These are phyloP conservation scores for Meteorus colon DNA, from an alignment of 2,888 invertebrate species.

Conservation along the genomic window DNA sequence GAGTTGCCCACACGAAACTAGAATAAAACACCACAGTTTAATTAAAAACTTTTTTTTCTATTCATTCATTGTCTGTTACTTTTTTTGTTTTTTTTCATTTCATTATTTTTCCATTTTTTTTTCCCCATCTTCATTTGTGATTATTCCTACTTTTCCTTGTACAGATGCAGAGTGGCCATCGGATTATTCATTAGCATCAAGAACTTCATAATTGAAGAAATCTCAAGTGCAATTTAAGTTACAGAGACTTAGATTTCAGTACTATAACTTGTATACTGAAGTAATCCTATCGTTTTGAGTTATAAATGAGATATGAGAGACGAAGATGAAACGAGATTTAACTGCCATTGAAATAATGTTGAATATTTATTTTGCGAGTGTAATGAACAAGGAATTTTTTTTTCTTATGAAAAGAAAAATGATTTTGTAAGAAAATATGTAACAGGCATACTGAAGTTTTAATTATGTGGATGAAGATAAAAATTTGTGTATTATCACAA, in stretches of 20 bases:
- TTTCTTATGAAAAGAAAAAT: not conserved
- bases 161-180: not conserved
- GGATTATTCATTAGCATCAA: not conserved
- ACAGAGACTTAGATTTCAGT: not conserved
- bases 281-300: too few species aligned
- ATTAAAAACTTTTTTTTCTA: conserved; percentile 33
- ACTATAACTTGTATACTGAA: not conserved
- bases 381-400: too few species aligned
- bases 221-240: not conserved
- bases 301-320: not conserved
- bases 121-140: not conserved
- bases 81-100: not conserved
- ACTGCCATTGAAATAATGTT: not conserved
- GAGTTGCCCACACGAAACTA: conserved; percentile 33
- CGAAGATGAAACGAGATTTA: not conserved
- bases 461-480: not conserved
- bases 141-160: not conserved
- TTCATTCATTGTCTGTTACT: conserved; percentile 11
- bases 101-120: not conserved
- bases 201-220: not conserved
- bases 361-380: not conserved
- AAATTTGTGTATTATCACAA: not conserved
- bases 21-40: conserved; percentile 38
- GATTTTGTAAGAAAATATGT: not conserved
- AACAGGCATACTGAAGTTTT: not conserved